Evolutionary conservation across 2,888 invertebrate genomes (phyloP).

Genomic region (Toxonevra muliebris): DNA sequence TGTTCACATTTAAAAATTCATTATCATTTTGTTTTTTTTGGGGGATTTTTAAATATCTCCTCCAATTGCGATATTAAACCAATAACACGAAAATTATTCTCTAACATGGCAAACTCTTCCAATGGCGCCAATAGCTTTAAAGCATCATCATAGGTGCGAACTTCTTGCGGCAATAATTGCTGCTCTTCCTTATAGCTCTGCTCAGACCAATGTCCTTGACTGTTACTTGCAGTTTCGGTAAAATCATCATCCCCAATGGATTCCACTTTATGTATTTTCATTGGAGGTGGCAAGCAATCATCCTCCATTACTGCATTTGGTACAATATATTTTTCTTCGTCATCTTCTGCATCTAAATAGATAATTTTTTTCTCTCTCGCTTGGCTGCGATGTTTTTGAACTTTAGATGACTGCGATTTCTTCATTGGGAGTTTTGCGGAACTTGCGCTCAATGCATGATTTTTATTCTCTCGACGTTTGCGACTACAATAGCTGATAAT

Average conservation of each 20-base stretch:
- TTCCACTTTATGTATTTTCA: constrained; percentile 51
- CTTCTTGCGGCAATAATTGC: constrained; percentile 43
- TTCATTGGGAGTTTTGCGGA: no score
- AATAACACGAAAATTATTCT: constrained; percentile 60
- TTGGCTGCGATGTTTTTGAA: background rate
- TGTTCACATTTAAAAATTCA: no score
- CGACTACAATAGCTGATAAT: constrained; percentile 53
- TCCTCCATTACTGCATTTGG: no score
- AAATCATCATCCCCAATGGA: no score
- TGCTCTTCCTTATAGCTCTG: constrained; percentile 33
- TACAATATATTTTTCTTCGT: no score
- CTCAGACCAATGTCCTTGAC: constrained; percentile 41
- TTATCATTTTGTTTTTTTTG: background rate
- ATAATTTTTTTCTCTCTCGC: background rate
- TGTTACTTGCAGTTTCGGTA: constrained; percentile 9
- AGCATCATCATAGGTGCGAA: constrained; percentile 52
- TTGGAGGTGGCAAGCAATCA: constrained; percentile 30
- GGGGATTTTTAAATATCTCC: constrained; percentile 49
- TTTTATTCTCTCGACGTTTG: background rate
- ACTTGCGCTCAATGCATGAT: constrained; percentile 27
- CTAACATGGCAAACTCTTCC: constrained; percentile 57
- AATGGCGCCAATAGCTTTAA: constrained; percentile 54
- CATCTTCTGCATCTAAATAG: background rate
- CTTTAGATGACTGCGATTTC: background rate
- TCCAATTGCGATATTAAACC: constrained; percentile 58